Percentiles rank a stretch among this genome's conserved stretches.
Evolutionary conservation across 1,140 invertebrate species (phyloP).

Genomic region (Aphis craccivora): DNA sequence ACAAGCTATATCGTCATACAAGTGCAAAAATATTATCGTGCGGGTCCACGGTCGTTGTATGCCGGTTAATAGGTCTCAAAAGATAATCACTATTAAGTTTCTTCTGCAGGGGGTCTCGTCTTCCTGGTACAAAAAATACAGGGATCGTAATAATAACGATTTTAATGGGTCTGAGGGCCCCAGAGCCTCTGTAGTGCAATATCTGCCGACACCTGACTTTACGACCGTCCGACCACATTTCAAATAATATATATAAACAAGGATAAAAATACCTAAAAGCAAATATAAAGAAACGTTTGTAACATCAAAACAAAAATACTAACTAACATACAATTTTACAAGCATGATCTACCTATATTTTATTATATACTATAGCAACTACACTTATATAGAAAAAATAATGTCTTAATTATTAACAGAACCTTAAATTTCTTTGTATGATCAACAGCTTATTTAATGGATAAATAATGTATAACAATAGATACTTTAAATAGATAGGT

Average conservation of each 20-base stretch:
- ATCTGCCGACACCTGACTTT: conserved; percentile 49
- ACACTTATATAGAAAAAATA: background rate
- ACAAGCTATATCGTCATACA: conserved; percentile 13
- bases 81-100: conserved; percentile 47
- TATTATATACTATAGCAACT: background rate
- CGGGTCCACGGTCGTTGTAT: background rate
- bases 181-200: background rate
- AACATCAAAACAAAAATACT: background rate
- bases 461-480: background rate
- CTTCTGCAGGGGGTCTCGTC: conserved; percentile 13
- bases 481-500: background rate
- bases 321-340: background rate
- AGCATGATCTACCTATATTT: background rate
- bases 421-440: background rate
- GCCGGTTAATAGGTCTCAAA: conserved; percentile 51
- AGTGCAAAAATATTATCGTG: background rate
- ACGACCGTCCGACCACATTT: conserved; percentile 32
- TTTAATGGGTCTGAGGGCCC: conserved; percentile 46
- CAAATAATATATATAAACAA: background rate
- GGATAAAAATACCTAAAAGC: background rate
- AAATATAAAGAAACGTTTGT: conserved; percentile 20
- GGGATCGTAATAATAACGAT: conserved; percentile 50
- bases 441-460: background rate
- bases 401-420: background rate
- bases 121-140: conserved; percentile 25